Base-by-base conservation (phyloP, 2,797 vertebrate genomes). In the Lepus townsendii region DNA sequence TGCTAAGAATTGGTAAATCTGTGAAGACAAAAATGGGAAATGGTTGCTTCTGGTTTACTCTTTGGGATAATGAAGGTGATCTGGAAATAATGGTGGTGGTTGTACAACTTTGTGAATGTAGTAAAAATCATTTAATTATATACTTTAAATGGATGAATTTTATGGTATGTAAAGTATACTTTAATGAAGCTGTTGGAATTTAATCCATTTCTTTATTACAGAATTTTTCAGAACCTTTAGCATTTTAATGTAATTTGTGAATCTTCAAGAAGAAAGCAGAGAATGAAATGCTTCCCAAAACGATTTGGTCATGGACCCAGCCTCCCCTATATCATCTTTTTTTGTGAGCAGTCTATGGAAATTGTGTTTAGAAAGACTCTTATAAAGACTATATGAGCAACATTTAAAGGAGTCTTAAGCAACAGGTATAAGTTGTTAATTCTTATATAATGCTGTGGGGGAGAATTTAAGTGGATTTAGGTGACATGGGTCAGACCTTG, bases 91-190 rank as follows among this genome's bases (percentile, higher is more conserved):
- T 50, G 52, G 22, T 62, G 11, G 80, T 50, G 26, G 32, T 30
- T 83, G n/a, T 6, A 92, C 12, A 80, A 50, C 20, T 80, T 83
- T 68, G 24, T 60, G 69, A 87, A 68, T 77, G 71, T 38, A 65
- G 7, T 30, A 73, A 69, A 92, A 80, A 52, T 65, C 13, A 76
- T 20, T 90, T 19, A 85, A 71, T 82, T 86, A 86, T 57, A 60
- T 3, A 93, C 24, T 90, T 71, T 90, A 93, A 93, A 75, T 69
- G 73, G 42, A 42, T 79, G 68, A 88, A 73, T 26, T 27, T 82
- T 38, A 88, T 75, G 60, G 9, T 65, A 88, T 83, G 9, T 83
- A 91, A 78, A 60, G 66, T 78, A 38, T 88, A 86, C 65, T 10
- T 82, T 57, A 83, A 83, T 78, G 65, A 93, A 91, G 16, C 26